Conservation (phyloP, 2,888 invertebrate species). For the Xiphydria camelus region DNA sequence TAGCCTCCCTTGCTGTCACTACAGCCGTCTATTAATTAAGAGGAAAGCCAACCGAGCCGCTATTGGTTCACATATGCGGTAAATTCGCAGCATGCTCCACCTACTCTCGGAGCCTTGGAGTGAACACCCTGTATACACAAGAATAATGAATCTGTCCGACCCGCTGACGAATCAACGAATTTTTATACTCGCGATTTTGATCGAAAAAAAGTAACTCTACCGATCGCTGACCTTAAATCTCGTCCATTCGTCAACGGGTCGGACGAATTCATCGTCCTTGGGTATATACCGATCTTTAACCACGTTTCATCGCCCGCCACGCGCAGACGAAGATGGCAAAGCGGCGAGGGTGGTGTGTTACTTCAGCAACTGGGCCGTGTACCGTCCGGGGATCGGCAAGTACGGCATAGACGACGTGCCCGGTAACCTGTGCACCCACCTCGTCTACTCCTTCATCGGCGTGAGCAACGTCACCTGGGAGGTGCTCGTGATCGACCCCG, state of each 20-base stretch:
- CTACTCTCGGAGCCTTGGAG: no score
- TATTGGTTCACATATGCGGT: no score
- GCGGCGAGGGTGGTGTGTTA: slow-evolving; percentile 63
- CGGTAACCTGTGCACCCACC: slow-evolving; percentile 79
- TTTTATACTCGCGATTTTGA: neutral
- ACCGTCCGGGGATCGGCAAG: slow-evolving; percentile 78
- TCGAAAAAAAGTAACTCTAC: no score
- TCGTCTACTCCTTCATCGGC: slow-evolving; percentile 88
- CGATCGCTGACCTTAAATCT: neutral
- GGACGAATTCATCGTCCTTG: no score
- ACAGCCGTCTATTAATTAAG: no score
- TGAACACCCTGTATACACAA: no score
- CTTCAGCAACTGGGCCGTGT: slow-evolving; percentile 84
- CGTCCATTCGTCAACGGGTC: no score
- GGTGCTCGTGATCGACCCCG: slow-evolving; percentile 78
- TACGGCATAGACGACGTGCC: slow-evolving; percentile 87
- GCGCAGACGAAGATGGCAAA: slow-evolving; percentile 4
- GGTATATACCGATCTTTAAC: neutral
- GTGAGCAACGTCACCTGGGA: slow-evolving; percentile 78
- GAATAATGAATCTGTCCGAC: no score
- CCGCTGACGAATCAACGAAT: no score
- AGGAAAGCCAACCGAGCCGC: no score
- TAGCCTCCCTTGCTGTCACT: no score
- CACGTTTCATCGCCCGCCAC: neutral
- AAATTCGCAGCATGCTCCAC: no score